phyloP scores from a whole-genome alignment of 2,888 invertebrate genomes.

The Iselma pallidipennis region DNA sequence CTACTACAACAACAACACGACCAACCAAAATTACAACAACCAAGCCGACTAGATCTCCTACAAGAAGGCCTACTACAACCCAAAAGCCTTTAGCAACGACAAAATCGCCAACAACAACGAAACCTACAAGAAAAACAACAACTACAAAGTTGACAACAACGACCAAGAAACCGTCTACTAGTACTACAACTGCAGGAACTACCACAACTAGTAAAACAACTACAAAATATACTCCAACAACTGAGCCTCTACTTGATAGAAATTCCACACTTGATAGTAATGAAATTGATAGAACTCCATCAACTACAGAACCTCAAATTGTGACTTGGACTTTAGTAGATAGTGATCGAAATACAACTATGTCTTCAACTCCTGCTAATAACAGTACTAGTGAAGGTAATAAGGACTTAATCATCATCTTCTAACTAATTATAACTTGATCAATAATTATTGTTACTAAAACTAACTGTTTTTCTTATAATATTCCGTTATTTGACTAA shows the following conservation, averaged over 20 bases:
- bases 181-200: slow-evolving; percentile 35
- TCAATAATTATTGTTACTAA: slow-evolving; percentile 10
- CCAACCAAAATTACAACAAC: slow-evolving; percentile 31
- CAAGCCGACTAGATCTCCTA: slow-evolving; percentile 31
- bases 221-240: slow-evolving; percentile 26
- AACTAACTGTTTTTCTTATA: slow-evolving; percentile 14
- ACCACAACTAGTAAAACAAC: slow-evolving; percentile 7
- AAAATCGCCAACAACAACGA: slow-evolving; percentile 40
- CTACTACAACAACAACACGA: slow-evolving; percentile 32
- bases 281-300: slow-evolving; percentile 39
- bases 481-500: slow-evolving; percentile 21
- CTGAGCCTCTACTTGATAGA: slow-evolving; percentile 41
- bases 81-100: slow-evolving; percentile 51
- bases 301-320: slow-evolving; percentile 51
- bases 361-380: slow-evolving; percentile 33
- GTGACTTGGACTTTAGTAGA: slow-evolving; percentile 60
- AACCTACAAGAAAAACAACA: slow-evolving; percentile 32
- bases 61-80: slow-evolving; percentile 29
- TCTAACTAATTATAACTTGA: slow-evolving; percentile 15
- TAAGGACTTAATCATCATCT: slow-evolving; percentile 5
- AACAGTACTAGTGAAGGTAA: slow-evolving; percentile 38
- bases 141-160: slow-evolving; percentile 17
- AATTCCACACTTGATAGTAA: slow-evolving; percentile 41
- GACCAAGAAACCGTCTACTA: slow-evolving; percentile 20
- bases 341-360: slow-evolving; percentile 45